These are phyloP conservation scores for Barbus barbus DNA, from an alignment of 2,113 vertebrate genomes.

Conservation along the genomic window DNA sequence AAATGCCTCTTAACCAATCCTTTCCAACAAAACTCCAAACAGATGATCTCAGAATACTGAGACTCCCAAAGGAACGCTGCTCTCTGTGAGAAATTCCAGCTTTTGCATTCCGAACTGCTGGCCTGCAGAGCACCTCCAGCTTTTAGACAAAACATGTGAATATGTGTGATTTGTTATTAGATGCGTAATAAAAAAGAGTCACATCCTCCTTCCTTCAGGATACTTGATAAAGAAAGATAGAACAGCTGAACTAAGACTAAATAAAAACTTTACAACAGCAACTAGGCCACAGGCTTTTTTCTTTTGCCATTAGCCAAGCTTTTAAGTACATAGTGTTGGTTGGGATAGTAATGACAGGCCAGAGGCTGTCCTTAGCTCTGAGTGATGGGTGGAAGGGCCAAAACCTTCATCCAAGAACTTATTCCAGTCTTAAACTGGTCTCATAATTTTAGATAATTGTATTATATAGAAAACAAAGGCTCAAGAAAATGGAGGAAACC, in stretches of 20 bases:
- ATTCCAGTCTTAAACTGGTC: conserved; percentile 1
- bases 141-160: conserved; percentile 39
- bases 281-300: neutral
- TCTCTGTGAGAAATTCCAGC: conserved; percentile 46
- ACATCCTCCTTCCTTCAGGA: neutral
- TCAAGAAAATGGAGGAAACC: neutral
- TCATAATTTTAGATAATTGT: conserved; percentile 5
- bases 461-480: conserved; percentile 1
- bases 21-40: conserved; percentile 32
- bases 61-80: conserved; percentile 42
- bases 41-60: conserved; percentile 42
- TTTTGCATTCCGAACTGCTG: conserved; percentile 44
- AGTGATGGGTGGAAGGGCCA: conserved; percentile 24
- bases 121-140: conserved; percentile 23
- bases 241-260: conserved; percentile 1
- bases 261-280: neutral
- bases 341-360: conserved; percentile 21
- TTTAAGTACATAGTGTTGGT: neutral
- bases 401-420: neutral
- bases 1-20: neutral
- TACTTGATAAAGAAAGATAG: neutral
- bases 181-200: neutral
- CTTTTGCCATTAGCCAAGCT: neutral
- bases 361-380: neutral
- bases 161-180: neutral